These are phyloP conservation scores for Latheticus oryzae DNA, from an alignment of 2,888 invertebrate species.

Conservation along the genomic window DNA sequence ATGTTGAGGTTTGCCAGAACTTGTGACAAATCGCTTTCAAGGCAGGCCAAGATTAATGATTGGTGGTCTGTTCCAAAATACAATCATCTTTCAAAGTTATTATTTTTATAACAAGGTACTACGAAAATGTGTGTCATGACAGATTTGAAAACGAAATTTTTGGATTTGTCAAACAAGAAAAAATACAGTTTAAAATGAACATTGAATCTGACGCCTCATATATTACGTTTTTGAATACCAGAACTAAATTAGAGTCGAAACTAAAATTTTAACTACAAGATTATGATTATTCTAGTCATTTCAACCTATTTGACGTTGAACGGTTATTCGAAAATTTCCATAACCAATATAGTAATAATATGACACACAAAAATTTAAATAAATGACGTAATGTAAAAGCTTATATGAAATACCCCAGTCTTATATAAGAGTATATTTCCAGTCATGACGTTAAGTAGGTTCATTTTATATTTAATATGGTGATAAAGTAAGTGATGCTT, in stretches of 20 bases:
- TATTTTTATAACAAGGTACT: slow-evolving; percentile 42
- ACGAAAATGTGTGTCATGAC: slow-evolving; percentile 10
- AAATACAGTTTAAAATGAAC: no score
- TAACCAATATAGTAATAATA: slow-evolving; percentile 6
- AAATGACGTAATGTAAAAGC: slow-evolving; percentile 13
- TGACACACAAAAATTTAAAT: slow-evolving; percentile 18
- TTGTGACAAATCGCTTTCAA: slow-evolving; percentile 54
- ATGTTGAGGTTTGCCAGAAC: slow-evolving; percentile 47
- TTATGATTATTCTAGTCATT: no score
- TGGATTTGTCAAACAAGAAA: no score
- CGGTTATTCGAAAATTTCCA: no score
- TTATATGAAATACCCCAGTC: slow-evolving; percentile 7
- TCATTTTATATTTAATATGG: slow-evolving; percentile 24
- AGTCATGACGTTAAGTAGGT: slow-evolving; percentile 17
- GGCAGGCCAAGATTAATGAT: slow-evolving; percentile 50
- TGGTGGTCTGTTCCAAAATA: slow-evolving; percentile 44
- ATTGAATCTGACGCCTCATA: no score
- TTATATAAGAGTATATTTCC: slow-evolving; percentile 21
- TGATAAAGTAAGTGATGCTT: slow-evolving; percentile 30
- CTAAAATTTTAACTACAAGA: no score
- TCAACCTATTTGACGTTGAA: no score
- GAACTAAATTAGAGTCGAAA: no score
- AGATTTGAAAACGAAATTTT: no score
- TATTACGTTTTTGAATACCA: no score
- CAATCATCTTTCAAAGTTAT: slow-evolving; percentile 43